Evolutionary conservation across 2,797 vertebrate species (phyloP).

Genomic region (Coendou prehensilis): DNA sequence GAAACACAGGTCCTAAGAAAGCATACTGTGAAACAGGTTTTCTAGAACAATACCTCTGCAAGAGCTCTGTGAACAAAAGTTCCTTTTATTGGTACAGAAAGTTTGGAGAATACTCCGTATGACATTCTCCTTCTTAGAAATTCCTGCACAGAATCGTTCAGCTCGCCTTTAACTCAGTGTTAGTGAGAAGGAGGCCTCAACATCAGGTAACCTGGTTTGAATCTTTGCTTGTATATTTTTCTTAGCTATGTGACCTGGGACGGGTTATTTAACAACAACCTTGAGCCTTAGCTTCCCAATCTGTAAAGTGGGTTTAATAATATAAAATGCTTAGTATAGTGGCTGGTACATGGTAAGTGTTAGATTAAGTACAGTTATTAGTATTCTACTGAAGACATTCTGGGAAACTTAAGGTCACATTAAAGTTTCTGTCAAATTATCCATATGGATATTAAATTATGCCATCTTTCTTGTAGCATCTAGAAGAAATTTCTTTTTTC

Average conservation of each 20-base stretch:
- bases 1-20: neutral
- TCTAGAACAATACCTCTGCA: neutral
- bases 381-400: neutral
- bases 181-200: neutral
- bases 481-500: constrained; percentile 17
- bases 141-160: neutral
- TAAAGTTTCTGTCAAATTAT: constrained; percentile 15
- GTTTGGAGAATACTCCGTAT: fast-evolving
- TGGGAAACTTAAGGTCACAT: neutral
- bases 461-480: neutral
- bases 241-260: neutral
- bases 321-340: neutral
- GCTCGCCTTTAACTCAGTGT: neutral
- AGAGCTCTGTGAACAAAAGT: neutral
- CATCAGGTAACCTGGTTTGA: neutral
- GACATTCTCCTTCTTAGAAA: neutral
- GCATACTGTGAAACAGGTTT: neutral
- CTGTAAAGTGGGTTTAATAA: neutral
- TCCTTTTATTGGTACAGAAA: neutral
- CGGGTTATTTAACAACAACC: neutral
- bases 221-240: neutral
- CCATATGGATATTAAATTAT: constrained; percentile 4
- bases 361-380: neutral
- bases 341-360: neutral
- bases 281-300: neutral